A percentile compares a stretch with the other conserved stretches of the same genome.
phyloP scores from a whole-genome alignment of 2,113 vertebrate species.

The Probosciger aterrimus region DNA sequence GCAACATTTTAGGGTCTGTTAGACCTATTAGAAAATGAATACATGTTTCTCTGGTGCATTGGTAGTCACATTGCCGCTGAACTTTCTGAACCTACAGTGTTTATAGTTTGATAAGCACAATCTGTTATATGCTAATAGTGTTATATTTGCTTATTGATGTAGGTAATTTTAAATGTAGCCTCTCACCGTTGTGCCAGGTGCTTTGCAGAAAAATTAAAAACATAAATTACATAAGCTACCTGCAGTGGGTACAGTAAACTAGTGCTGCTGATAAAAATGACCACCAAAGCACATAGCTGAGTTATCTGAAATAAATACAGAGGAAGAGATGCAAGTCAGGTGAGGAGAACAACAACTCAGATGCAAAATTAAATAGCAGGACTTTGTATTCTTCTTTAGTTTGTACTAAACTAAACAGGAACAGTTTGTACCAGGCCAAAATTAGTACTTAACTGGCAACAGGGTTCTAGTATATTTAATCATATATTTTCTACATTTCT shows the following conservation, averaged over 20 bases:
- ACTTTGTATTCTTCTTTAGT: not conserved
- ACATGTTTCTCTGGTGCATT: not conserved
- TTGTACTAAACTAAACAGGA: not conserved
- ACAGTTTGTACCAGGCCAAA: not conserved
- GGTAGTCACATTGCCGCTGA: not conserved
- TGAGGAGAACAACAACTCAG: not conserved
- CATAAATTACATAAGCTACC: slow-evolving; percentile 17
- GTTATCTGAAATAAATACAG: not conserved
- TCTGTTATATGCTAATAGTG: not conserved
- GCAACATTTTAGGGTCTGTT: not conserved
- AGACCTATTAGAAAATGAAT: not conserved
- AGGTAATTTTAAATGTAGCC: slow-evolving; percentile 1
- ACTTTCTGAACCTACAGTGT: not conserved
- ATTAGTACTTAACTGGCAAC: not conserved
- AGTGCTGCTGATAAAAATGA: not conserved
- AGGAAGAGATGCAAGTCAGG: not conserved
- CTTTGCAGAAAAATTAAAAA: slow-evolving; percentile 35
- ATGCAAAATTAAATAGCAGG: not conserved
- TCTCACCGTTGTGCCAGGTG: not conserved
- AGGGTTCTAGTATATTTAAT: not conserved
- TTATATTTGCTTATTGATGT: slow-evolving; percentile 37
- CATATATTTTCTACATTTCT: not conserved
- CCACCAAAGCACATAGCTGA: not conserved
- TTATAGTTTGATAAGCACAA: not conserved
- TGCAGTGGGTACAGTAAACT: not conserved